phyloP scores from a whole-genome alignment of 2,113 vertebrate species.

The Chascanopsetta lugubris region DNA sequence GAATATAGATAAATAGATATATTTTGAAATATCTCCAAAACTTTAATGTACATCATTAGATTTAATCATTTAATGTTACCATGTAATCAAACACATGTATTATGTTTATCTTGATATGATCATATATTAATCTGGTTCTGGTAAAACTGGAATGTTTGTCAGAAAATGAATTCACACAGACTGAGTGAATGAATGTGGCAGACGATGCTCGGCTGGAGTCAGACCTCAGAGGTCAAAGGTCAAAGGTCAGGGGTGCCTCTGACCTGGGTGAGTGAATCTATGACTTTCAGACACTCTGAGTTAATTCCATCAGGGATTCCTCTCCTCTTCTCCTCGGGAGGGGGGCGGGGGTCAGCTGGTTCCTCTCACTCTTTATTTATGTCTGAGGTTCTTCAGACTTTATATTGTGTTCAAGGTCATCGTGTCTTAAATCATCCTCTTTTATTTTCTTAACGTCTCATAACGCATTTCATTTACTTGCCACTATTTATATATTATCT shows the following conservation, averaged over 20 bases:
- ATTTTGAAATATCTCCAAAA: no score
- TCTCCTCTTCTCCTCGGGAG: slow-evolving; percentile 13
- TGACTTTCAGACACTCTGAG: slow-evolving; percentile 45
- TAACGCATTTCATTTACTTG: background rate
- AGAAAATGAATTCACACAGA: background rate
- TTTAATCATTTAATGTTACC: no score
- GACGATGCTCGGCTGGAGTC: slow-evolving; percentile 1
- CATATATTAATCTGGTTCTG: no score
- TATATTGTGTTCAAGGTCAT: background rate
- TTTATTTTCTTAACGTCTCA: background rate
- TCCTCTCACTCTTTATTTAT: slow-evolving; percentile 34
- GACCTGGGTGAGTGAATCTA: slow-evolving; percentile 53
- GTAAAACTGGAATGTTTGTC: background rate
- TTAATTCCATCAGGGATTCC: slow-evolving; percentile 60
- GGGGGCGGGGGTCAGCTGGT: slow-evolving; percentile 19
- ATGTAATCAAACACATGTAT: no score
- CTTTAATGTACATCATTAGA: no score
- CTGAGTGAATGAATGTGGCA: slow-evolving; percentile 3
- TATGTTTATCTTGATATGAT: no score
- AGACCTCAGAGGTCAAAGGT: slow-evolving; percentile 24
- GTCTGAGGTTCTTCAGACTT: background rate
- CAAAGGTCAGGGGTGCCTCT: slow-evolving; percentile 9
- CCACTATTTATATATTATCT: background rate
- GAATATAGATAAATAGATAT: no score
- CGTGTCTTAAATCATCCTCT: background rate